Base-by-base conservation (phyloP, 1,140 invertebrate genomes). In the Phymorhynchus buccinoides region DNA sequence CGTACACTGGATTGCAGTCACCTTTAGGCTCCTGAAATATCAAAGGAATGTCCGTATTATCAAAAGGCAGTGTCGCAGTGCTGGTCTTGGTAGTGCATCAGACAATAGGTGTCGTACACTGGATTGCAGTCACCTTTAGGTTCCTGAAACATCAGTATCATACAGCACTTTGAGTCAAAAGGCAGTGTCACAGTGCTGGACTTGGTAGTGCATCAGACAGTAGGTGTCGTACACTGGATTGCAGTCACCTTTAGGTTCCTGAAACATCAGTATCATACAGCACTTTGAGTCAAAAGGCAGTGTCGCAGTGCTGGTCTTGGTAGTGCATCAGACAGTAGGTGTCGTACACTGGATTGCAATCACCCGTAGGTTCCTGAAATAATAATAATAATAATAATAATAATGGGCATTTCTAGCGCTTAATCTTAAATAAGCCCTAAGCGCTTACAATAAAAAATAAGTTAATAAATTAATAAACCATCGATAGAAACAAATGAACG, bases 311-410 rank as follows among this genome's bases (percentile, higher is more conserved):
- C 0, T 90, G 97, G 90, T 99, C 97, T 1, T 96, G 97, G 89
- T 99, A 99, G 90, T 98, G 97, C 87, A 96, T 96, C 88, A 96
- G 95, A 90, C 98, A 99, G 90, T 98, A 99, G 0, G 96, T 96
- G 88, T 99, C 97, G 90, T 97, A 98, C n/a, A 96, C 95, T 0
- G 97, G 96, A 90, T 95, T 95, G 88, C 86, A 94, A 41, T 86
- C 75, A 0, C 84, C 66, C 9, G 87, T 52, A 14, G 87, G 42
- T 79, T 98, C 99, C 90, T 99, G 98, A n/a, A n/a, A n/a, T n/a
- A n/a, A n/a, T n/a, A n/a, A n/a, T n/a, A n/a, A n/a, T n/a, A n/a
- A n/a, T n/a, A n/a, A n/a, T n/a, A n/a, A n/a, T n/a, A n/a, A n/a
- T n/a, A n/a, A n/a, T n/a, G n/a, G n/a, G n/a, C n/a, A n/a, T n/a